Base-by-base conservation (phyloP, 2,797 vertebrate genomes). In the Halcyon chelicuti region DNA sequence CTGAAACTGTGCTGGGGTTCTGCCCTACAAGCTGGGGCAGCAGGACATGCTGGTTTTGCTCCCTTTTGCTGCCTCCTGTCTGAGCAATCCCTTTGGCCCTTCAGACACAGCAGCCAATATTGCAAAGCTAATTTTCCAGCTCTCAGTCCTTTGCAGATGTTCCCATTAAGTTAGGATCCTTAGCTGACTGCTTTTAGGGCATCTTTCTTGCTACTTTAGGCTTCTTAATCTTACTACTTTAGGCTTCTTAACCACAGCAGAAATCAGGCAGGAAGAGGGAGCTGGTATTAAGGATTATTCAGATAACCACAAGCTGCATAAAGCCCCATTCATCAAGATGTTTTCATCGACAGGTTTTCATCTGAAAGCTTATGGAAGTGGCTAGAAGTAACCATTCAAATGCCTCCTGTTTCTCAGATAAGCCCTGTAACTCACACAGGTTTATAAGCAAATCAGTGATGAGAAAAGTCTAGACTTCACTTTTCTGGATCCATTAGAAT, bases 211-310 rank as follows among this genome's bases (percentile, higher is more conserved):
- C 87, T 95, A 80, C 90, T 95, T 90, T 86, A 91, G 87, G 31
- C 72, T 95, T 81, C 93, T 90, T 93, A 95, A 95, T 97, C 91
- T 95, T 88, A 33, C 76, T 91, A 49, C 84, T 96, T 96, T 60
- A 94, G 91, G 77, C 87, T 97, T 96, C 89, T 96, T 95, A 97
- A 87, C 91, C 84, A 58, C 75, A 92, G 87, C 78, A 95, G 63
- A 94, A 94, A 76, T 87, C 84, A 49, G 63, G 91, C 71, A 95
- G 84, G 84, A 93, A 94, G 89, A 94, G 67, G 71, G 78, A 96
- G 72, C 57, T 92, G 81, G 84, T 93, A 83, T 94, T 92, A 95
- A 89, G 91, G 89, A 94, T 95, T 96, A 94, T 86, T 95, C 88
- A 93, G 92, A 95, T 90, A 95, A 96, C 91, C 68, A 93, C 75